These are phyloP conservation scores for Gopherus flavomarginatus DNA, from an alignment of 2,113 vertebrate species.

Conservation along the genomic window DNA sequence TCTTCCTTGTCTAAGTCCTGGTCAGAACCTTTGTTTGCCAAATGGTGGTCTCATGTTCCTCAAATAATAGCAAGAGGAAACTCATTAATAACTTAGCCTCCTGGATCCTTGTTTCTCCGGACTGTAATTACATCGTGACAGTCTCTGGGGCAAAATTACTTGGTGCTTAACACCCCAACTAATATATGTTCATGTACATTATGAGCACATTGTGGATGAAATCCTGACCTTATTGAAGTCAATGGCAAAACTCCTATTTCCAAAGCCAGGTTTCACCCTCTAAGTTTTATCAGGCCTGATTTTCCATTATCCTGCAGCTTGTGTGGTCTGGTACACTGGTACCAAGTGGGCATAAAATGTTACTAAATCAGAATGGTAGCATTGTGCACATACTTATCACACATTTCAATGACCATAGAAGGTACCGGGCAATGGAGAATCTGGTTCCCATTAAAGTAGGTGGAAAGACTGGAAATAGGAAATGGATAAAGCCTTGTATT, in stretches of 20 bases:
- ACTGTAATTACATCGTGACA: background rate
- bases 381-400: background rate
- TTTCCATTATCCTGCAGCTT: slow-evolving; percentile 1
- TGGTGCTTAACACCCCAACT: background rate
- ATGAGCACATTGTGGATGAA: background rate
- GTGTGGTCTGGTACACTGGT: rapidly evolving
- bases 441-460: background rate
- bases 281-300: background rate
- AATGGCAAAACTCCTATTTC: background rate
- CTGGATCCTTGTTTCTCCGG: background rate
- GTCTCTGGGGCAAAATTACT: background rate
- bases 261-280: background rate
- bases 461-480: background rate
- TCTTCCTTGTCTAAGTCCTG: background rate
- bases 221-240: background rate
- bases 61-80: background rate
- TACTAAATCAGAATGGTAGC: background rate
- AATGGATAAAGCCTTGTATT: background rate
- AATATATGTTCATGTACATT: background rate
- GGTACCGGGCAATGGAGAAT: background rate
- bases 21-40: background rate
- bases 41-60: background rate
- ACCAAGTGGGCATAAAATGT: background rate
- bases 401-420: background rate
- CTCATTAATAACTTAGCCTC: background rate